Base-by-base conservation (phyloP, 1,140 invertebrate genomes). In the Drepana arcuata region DNA sequence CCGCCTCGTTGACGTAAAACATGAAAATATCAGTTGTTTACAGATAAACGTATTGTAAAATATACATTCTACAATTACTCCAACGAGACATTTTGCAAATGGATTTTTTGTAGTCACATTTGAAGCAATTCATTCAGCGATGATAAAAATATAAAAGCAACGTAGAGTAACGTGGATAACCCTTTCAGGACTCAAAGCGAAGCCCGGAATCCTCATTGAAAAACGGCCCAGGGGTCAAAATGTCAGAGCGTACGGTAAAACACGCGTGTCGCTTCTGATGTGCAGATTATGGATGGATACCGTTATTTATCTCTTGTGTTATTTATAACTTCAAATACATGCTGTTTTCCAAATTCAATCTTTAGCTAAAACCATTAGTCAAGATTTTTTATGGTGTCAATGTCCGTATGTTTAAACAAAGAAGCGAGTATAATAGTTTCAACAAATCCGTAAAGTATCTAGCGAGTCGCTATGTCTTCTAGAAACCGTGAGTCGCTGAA, bases 141-240 rank as follows among this genome's bases (percentile, higher is more conserved):
- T 65, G 57, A 68, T 73, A 65, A 72, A 67, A 70, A 70, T 63
- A 69, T 67, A 67, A 71, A 69, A 73, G 58, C 55, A 27, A 16
- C 34, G 52, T 55, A 55, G 54, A 60, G 57, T 63, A 61, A 55
- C 60, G 40, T 47, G 72, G 60, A 67, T 61, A 67, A 72, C 66
- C 68, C 64, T 74, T 74, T 74, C 66, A 68, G 46, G 35, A 42
- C 45, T 69, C 48, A 64, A 63, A 71, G 61, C 51, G 54, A 38
- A 33, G 56, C 52, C 53, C 48, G 41, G 48, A 53, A 61, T 65
- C 42, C 64, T 61, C 63, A 67, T 71, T 71, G 67, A 72, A 79
- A 73, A 66, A 69, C 67, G 55, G 53, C 49, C 46, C 44, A 48
- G 40, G 55, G 65, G 54, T 62, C 62, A 63, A 64, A 70, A 72